Evolutionary conservation across 2,888 invertebrate species (phyloP), one percentile per base, ranked within the genome.

Genomic region (Formica aserva): DNA sequence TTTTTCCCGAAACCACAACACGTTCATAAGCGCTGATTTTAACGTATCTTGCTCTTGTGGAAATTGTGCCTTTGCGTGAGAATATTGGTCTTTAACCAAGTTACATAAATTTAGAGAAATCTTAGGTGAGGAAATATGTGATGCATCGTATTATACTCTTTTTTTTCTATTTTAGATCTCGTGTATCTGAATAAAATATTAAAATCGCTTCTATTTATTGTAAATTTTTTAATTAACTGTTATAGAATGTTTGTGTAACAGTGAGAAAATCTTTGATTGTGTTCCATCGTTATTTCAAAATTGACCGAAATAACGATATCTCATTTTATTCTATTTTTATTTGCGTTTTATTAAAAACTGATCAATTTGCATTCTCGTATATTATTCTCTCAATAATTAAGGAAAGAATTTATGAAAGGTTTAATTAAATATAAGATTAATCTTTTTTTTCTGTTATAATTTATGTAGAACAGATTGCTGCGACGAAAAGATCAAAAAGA

Each of bases 341-440:
- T 65, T 65, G 11, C 6, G 9, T 15, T 62, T 2, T 29, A 45
- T 45, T 9, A 63, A 63, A 45, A 75, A 1, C 11, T 32, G 32
- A 63, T 63, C 15, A 22, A 22, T 5, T 0, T 15, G 9, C 8
- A 22, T 15, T 48, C 0, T 48, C 1, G 2, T 32, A 66, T 35
- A 3, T 35, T 35, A 35, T 6, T 35, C 4, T 35, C 32, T 35
- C 1, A 76, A 66, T 52, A 76, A 75, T 65, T 75, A 26, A 74
- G 3, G 35, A 35, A 26, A 66, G 3, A 18, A 9, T 22, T 66
- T 52, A 52, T 18, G 4, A 29, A 29, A 48, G 8, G 5, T 3
- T 71, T 22, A 77, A 45, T 15, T 45, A 45, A 45, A 45, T 35
- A 35, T 35, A 35, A 13, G 4, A 45, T 45, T 52, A 52, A 52